phyloP scores from a whole-genome alignment of 2,888 invertebrate genomes.

The Hanleya hanleyi region DNA sequence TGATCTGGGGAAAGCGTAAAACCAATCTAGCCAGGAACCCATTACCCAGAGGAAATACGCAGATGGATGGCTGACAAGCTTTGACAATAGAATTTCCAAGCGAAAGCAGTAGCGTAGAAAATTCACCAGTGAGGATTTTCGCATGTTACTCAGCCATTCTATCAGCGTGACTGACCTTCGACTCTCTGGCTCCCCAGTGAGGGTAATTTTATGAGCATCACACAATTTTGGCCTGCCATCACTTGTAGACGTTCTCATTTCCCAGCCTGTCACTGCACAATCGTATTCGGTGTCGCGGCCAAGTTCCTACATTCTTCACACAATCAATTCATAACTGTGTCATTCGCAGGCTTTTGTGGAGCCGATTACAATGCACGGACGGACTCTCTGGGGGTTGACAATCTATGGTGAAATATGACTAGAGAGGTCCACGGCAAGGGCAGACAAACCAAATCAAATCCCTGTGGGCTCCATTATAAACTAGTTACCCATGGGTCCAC shows the following conservation, averaged over 20 bases:
- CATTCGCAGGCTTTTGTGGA: background rate
- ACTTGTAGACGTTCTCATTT: constrained; percentile 4
- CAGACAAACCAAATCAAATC: constrained; percentile 10
- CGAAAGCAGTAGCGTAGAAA: background rate
- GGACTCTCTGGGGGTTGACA: background rate
- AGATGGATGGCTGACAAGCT: constrained; percentile 5
- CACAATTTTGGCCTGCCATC: background rate
- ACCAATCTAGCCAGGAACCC: constrained; percentile 1
- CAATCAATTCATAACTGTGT: constrained; percentile 10
- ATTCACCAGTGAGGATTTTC: background rate
- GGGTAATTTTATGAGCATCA: constrained; percentile 7
- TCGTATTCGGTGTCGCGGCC: background rate
- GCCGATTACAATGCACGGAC: background rate
- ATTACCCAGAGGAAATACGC: constrained; percentile 11
- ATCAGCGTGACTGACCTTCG: background rate
- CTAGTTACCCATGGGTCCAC: background rate
- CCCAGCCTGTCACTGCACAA: background rate
- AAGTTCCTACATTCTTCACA: background rate
- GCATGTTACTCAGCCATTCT: background rate
- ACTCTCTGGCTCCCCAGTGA: background rate
- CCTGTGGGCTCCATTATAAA: constrained; percentile 2
- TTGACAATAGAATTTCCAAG: constrained; percentile 10
- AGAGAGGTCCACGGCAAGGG: background rate
- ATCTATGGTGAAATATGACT: constrained; percentile 4
- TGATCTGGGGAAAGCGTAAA: constrained; percentile 5